A percentile compares a stretch with the other conserved stretches of the same genome.
Conservation (phyloP, 2,888 invertebrate genomes). For the Polylopha cassiicola region DNA sequence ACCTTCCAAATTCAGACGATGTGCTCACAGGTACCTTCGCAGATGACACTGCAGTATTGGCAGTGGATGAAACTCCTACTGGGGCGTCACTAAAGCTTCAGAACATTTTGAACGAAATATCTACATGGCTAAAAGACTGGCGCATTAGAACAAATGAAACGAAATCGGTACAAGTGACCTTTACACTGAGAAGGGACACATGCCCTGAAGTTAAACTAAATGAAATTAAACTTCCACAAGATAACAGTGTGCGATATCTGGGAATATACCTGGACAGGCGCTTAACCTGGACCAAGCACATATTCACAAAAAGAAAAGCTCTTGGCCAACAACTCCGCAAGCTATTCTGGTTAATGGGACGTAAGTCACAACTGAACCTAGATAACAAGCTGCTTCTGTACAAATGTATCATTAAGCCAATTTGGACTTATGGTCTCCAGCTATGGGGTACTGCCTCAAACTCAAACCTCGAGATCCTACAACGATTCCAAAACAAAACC, state of each 20-base stretch:
- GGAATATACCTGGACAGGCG: too few species aligned
- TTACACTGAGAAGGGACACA: neutral
- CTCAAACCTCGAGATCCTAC: too few species aligned
- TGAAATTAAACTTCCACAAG: neutral
- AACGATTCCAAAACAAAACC: too few species aligned
- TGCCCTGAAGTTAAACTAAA: neutral
- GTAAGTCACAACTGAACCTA: neutral
- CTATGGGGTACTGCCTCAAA: neutral
- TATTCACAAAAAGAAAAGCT: neutral
- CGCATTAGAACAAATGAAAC: neutral
- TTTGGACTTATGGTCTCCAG: neutral
- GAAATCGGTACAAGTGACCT: neutral
- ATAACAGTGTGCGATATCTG: neutral
- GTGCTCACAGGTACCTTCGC: neutral
- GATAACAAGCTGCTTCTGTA: neutral
- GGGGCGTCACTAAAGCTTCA: neutral
- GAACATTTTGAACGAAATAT: neutral
- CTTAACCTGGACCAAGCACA: constrained; percentile 10
- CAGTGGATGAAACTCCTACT: neutral
- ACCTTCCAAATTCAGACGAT: neutral
- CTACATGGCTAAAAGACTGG: neutral
- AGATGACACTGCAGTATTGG: neutral
- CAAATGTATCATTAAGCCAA: neutral
- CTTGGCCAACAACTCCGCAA: neutral
- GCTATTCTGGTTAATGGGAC: neutral